A percentile compares a stretch with the other conserved stretches of the same genome.
Evolutionary conservation across 2,888 invertebrate genomes (phyloP).

Genomic region (Priocnemis perturbator): DNA sequence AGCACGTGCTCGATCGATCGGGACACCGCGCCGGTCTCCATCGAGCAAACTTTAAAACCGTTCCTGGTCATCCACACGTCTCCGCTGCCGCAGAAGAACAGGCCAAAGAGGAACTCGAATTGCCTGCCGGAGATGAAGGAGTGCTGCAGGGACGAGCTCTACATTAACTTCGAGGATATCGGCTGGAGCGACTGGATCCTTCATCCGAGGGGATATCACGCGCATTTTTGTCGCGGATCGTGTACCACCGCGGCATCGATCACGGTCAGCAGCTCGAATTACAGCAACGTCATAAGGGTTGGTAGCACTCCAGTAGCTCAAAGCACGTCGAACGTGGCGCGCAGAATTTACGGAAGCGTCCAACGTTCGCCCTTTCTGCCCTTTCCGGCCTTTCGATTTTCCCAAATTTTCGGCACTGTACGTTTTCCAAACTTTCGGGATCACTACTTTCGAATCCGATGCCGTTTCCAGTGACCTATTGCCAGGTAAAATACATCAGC

Average conservation of each 20-base stretch:
- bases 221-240: slow-evolving; percentile 90
- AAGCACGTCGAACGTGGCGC: not conserved
- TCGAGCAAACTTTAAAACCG: slow-evolving; percentile 83
- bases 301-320: slow-evolving; percentile 63
- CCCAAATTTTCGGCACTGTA: too few relatives aligned
- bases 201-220: slow-evolving; percentile 88
- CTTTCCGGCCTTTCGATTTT: too few relatives aligned
- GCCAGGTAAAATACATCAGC: too few relatives aligned
- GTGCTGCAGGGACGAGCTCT: slow-evolving; percentile 89
- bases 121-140: slow-evolving; percentile 84
- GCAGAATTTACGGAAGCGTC: too few relatives aligned
- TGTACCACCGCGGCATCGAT: slow-evolving; percentile 86
- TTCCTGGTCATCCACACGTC: slow-evolving; percentile 89
- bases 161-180: slow-evolving; percentile 88
- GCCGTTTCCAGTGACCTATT: too few relatives aligned
- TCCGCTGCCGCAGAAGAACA: slow-evolving; percentile 81
- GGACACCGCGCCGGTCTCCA: slow-evolving; percentile 82
- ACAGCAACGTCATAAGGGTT: slow-evolving; percentile 86
- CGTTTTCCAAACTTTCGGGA: too few relatives aligned
- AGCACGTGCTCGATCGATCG: slow-evolving; percentile 83
- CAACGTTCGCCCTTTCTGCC: too few relatives aligned
- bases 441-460: too few relatives aligned
- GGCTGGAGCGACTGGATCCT: slow-evolving; percentile 95
- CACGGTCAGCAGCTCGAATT: slow-evolving; percentile 80
- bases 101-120: slow-evolving; percentile 81